A percentile compares a stretch with the other conserved stretches of the same genome.
Evolutionary conservation across 1,140 invertebrate genomes (phyloP).

Genomic region (Acarapis woodi): DNA sequence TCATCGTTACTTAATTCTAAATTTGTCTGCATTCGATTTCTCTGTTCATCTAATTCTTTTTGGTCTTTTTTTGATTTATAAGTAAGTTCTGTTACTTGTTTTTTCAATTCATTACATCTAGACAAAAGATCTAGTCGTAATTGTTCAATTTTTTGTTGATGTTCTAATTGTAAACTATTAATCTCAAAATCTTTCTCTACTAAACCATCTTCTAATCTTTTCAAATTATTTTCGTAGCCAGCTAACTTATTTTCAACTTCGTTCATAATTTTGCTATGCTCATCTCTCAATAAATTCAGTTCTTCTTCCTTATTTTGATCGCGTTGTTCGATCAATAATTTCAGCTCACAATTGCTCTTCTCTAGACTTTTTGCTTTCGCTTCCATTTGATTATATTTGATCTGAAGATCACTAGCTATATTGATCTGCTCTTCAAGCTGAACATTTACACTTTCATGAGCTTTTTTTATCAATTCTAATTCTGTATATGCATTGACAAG

Average conservation of each 20-base stretch:
- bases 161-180: background rate
- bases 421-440: no score
- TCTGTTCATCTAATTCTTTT: slow-evolving; percentile 11
- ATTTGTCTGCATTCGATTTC: slow-evolving; percentile 8
- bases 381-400: no score
- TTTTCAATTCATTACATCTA: slow-evolving; percentile 7
- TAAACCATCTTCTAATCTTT: slow-evolving; percentile 2
- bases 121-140: slow-evolving; percentile 6
- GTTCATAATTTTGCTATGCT: background rate
- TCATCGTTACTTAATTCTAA: slow-evolving; percentile 21
- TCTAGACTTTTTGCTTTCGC: no score
- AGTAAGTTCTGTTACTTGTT: background rate
- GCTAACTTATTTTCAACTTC: slow-evolving; percentile 1
- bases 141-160: background rate
- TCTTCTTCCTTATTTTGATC: slow-evolving; percentile 1
- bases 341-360: background rate
- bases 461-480: no score
- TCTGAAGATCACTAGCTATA: no score
- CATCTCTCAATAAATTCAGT: background rate
- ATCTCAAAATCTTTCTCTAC: background rate
- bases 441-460: no score
- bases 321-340: background rate
- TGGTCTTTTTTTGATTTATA: slow-evolving; percentile 6
- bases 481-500: no score
- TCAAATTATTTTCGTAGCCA: background rate